These are phyloP conservation scores for Strongylocentrotus purpuratus DNA, from an alignment of 35 echinoderm and acorn worm genomes.

Conservation along the genomic window DNA sequence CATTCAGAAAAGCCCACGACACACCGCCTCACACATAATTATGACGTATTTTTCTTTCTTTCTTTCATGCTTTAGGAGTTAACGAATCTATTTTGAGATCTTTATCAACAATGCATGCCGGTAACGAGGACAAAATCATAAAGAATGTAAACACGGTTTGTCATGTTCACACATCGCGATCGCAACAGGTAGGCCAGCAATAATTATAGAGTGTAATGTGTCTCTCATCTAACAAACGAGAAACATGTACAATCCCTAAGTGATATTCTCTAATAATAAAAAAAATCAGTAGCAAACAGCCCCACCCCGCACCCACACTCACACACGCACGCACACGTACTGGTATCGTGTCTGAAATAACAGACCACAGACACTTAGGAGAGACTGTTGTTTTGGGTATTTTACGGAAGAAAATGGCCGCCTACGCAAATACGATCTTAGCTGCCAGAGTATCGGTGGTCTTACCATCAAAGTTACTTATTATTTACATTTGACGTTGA, in stretches of 20 bases:
- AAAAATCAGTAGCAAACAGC: neutral
- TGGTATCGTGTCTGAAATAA: neutral
- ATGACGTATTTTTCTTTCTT: neutral
- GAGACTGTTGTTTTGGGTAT: no score
- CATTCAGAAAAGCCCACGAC: neutral
- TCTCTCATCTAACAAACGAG: no score
- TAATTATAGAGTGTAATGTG: no score
- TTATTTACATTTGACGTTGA: slow-evolving; percentile 12
- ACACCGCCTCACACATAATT: neutral
- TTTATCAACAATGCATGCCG: neutral
- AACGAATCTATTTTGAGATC: neutral
- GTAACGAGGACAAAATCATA: neutral
- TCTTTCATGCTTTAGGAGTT: neutral
- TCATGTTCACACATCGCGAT: neutral
- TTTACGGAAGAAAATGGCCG: neutral
- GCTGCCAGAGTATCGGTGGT: neutral
- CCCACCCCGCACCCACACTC: no score
- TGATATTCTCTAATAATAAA: no score
- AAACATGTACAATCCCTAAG: no score
- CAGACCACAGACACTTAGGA: no score
- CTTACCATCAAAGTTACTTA: neutral
- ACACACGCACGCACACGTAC: neutral
- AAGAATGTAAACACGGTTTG: neutral
- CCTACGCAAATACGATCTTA: neutral
- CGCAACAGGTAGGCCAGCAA: neutral